Percentiles rank a stretch among this genome's conserved stretches.
These are phyloP conservation scores for Scarus forsteni DNA, from an alignment of 2,797 vertebrate species.

Conservation along the genomic window DNA sequence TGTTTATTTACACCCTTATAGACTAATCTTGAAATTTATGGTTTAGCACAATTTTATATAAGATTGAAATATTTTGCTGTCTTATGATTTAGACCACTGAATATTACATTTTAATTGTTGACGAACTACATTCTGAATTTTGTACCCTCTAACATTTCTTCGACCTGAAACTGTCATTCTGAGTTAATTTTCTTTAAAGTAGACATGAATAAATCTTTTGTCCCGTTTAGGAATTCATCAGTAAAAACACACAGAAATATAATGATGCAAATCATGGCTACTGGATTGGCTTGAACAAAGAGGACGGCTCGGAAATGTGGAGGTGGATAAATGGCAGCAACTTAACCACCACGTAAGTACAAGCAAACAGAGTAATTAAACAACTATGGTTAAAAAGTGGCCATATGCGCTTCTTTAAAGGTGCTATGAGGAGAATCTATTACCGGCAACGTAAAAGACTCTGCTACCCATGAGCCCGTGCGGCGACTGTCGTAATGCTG, in stretches of 20 bases:
- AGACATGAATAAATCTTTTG: background rate
- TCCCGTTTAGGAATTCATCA: slow-evolving; percentile 74
- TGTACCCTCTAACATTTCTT: background rate
- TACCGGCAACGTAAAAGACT: too few species aligned
- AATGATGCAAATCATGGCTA: slow-evolving; percentile 26
- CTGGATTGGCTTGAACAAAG: slow-evolving; percentile 72
- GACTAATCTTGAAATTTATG: too few species aligned
- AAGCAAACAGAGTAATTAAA: background rate
- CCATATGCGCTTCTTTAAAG: background rate
- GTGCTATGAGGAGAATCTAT: too few species aligned
- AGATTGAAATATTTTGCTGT: too few species aligned
- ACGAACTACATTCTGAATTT: too few species aligned
- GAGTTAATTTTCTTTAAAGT: too few species aligned
- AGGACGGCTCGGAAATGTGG: background rate
- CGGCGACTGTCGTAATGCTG: too few species aligned
- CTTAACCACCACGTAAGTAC: slow-evolving; percentile 36
- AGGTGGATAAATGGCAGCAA: slow-evolving; percentile 58
- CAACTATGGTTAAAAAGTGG: background rate
- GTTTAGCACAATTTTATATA: too few species aligned
- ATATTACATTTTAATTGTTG: background rate
- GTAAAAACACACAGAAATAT: slow-evolving; percentile 28
- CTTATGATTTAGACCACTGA: too few species aligned
- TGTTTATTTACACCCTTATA: background rate
- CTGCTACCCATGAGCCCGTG: too few species aligned
- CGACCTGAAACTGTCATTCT: background rate